A percentile compares a stretch with the other conserved stretches of the same genome.
These are phyloP conservation scores for Sparus aurata DNA, from an alignment of 2,797 vertebrate genomes.

Conservation along the genomic window DNA sequence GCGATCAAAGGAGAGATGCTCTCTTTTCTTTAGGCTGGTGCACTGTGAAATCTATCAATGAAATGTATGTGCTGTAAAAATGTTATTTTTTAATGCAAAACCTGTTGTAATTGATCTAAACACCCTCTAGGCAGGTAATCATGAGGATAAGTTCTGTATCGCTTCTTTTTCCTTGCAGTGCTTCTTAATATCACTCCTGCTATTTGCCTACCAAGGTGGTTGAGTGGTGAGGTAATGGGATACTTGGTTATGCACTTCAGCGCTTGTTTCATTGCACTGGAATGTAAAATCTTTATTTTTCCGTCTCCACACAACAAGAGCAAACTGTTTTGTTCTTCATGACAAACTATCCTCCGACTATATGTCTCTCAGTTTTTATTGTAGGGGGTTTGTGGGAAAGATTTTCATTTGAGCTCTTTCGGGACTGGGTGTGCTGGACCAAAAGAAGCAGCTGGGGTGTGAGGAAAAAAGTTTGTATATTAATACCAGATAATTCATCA, in stretches of 20 bases:
- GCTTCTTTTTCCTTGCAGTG: slow-evolving; percentile 2
- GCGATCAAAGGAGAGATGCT: slow-evolving; percentile 23
- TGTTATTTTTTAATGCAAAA: background rate
- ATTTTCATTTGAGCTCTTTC: slow-evolving; percentile 1
- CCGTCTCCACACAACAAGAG: slow-evolving; percentile 23
- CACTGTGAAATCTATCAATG: slow-evolving; percentile 13
- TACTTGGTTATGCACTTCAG: slow-evolving; percentile 37
- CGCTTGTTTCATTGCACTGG: slow-evolving; percentile 44
- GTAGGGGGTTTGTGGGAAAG: background rate
- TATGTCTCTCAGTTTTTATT: background rate
- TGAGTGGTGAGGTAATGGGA: slow-evolving; percentile 58
- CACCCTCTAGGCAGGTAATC: background rate
- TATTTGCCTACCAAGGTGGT: slow-evolving; percentile 33
- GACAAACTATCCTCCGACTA: background rate
- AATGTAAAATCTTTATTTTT: slow-evolving; percentile 50
- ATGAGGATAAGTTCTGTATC: background rate
- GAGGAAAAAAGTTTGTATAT: background rate
- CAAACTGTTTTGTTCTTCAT: slow-evolving; percentile 8
- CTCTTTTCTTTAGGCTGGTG: slow-evolving; percentile 10
- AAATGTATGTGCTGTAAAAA: slow-evolving; percentile 20
- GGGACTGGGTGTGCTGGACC: background rate
- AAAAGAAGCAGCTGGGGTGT: background rate
- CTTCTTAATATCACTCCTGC: slow-evolving; percentile 11
- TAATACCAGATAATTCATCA: background rate
- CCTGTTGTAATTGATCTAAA: slow-evolving; percentile 2